phyloP scores from a whole-genome alignment of 2,888 invertebrate species.

The Cosmopolites sordidus region DNA sequence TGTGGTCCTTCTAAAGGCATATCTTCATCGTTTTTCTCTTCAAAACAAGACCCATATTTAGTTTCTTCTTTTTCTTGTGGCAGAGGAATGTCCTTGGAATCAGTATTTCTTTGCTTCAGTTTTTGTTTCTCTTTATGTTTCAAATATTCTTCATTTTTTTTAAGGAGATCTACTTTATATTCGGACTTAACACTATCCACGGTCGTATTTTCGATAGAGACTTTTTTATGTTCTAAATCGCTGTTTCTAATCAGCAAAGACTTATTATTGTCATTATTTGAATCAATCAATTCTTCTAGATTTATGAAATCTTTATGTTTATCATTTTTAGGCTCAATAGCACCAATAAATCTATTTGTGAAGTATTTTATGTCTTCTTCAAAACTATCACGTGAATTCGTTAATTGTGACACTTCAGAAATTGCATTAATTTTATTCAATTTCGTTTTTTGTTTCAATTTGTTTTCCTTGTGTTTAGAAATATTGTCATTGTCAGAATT shows the following conservation, averaged over 20 bases:
- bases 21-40: background rate
- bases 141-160: constrained; percentile 26
- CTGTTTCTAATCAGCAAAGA: background rate
- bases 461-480: constrained; percentile 8
- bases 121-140: constrained; percentile 10
- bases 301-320: constrained; percentile 8
- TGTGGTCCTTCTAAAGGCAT: too few relatives aligned
- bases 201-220: background rate
- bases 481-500: too few relatives aligned
- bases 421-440: too few relatives aligned
- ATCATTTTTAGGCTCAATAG: constrained; percentile 5
- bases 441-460: constrained; percentile 11
- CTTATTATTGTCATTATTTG: background rate
- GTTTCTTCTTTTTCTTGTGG: background rate
- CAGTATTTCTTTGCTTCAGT: constrained; percentile 8
- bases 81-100: background rate
- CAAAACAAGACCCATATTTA: background rate
- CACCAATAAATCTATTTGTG: constrained; percentile 27
- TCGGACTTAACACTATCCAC: constrained; percentile 2
- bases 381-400: constrained; percentile 16
- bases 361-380: constrained; percentile 30
- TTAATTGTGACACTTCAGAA: too few relatives aligned
- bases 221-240: too few relatives aligned
- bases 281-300: constrained; percentile 10
- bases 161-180: constrained; percentile 18